Conservation (phyloP, 2,888 invertebrate genomes). For the Patella pellucida region DNA sequence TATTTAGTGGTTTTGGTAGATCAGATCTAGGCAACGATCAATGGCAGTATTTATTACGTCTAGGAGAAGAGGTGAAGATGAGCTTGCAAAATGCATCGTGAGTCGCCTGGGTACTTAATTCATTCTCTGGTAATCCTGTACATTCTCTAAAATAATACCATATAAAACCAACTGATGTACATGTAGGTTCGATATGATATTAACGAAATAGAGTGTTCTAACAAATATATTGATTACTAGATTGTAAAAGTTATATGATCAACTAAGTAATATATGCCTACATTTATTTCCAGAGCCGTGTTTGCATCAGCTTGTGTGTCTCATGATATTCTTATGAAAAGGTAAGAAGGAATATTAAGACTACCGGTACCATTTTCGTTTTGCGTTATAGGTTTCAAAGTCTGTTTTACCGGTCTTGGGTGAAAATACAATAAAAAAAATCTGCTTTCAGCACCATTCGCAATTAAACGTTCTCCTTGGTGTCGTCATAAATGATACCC, state of each 20-base stretch:
- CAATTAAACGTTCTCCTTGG: too few species aligned
- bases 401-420: too few species aligned
- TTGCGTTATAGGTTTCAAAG: too few species aligned
- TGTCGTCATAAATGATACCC: too few species aligned
- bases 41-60: conserved; percentile 93
- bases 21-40: conserved; percentile 89
- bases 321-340: conserved; percentile 87
- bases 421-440: too few species aligned
- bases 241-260: too few species aligned
- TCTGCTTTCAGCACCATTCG: too few species aligned
- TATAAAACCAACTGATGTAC: too few species aligned
- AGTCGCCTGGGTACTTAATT: conserved; percentile 55
- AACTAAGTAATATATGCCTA: too few species aligned
- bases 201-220: too few species aligned
- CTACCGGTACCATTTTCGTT: not conserved
- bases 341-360: conserved; percentile 42
- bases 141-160: not conserved
- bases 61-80: conserved; percentile 86
- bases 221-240: too few species aligned
- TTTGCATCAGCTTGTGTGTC: conserved; percentile 95
- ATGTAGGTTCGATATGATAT: too few species aligned
- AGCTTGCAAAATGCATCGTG: conserved; percentile 86
- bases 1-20: conserved; percentile 69
- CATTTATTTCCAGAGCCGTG: conserved; percentile 76
- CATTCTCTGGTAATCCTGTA: not conserved